Evolutionary conservation across 2,113 vertebrate species (phyloP).

Genomic region (Galeopterus variegatus): DNA sequence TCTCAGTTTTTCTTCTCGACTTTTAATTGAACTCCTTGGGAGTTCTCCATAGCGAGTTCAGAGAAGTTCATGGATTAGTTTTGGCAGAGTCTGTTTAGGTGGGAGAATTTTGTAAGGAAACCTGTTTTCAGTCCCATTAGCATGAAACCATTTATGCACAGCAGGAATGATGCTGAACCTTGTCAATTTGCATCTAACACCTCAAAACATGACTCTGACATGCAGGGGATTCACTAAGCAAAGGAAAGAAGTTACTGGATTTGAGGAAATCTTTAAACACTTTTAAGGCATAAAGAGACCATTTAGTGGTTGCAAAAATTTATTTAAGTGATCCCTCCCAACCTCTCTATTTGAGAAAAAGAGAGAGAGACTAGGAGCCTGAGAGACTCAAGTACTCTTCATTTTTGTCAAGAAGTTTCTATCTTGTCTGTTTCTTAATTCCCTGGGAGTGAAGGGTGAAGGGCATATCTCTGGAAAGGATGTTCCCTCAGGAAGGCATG

Average conservation of each 20-base stretch:
- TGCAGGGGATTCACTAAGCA: not conserved
- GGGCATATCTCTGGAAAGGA: not conserved
- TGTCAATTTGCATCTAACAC: not conserved
- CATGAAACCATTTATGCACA: not conserved
- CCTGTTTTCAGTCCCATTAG: not conserved
- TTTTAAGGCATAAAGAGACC: not conserved
- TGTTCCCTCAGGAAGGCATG: not conserved
- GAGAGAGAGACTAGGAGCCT: not conserved
- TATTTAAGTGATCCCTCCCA: not conserved
- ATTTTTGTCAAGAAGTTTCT: constrained; percentile 30
- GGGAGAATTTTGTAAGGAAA: not conserved
- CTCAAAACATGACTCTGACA: not conserved
- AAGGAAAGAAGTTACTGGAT: not conserved
- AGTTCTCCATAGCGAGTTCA: not conserved
- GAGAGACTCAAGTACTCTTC: not conserved
- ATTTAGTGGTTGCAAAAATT: not conserved
- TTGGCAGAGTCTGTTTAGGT: not conserved
- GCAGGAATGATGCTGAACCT: not conserved
- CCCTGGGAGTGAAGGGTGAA: not conserved
- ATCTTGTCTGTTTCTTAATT: not conserved
- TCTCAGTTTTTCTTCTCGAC: constrained; percentile 51
- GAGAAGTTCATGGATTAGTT: not conserved
- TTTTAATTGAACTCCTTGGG: constrained; percentile 30
- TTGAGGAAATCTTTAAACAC: constrained; percentile 26
- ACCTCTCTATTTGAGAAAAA: not conserved